Evolutionary conservation across 2,797 vertebrate species (phyloP).

Genomic region (Chrysocyon brachyurus): DNA sequence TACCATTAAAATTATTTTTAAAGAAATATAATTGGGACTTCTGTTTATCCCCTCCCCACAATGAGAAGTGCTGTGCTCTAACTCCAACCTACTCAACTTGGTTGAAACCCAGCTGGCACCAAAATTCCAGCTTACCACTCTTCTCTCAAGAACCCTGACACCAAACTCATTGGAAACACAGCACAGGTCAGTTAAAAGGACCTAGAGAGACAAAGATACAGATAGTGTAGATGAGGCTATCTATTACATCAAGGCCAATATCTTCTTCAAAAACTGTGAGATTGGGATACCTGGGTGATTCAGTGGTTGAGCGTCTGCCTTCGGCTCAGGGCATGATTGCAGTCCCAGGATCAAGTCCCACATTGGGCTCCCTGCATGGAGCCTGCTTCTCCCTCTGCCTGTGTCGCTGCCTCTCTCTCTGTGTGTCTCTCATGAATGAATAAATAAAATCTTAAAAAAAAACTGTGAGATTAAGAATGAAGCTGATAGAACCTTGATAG

Average conservation of each 20-base stretch:
- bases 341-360: no score
- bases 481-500: constrained; percentile 98
- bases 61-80: background rate
- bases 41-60: background rate
- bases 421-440: no score
- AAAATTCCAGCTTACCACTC: constrained; percentile 95
- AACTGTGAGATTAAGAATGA: constrained; percentile 98
- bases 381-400: no score
- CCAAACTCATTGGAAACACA: constrained; percentile 96
- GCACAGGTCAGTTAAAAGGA: constrained; percentile 97
- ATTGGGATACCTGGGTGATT: constrained; percentile 84
- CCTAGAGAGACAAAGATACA: constrained; percentile 95
- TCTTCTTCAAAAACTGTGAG: constrained; percentile 99
- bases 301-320: no score
- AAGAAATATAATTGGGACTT: background rate
- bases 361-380: no score
- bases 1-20: background rate
- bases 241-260: constrained; percentile 99
- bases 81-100: background rate
- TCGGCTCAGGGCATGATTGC: no score
- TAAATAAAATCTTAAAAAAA: no score
- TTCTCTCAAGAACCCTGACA: constrained; percentile 93
- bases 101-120: background rate
- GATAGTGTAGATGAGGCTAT: constrained; percentile 99
- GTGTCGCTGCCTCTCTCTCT: no score